Conservation (phyloP, 2,888 invertebrate genomes). For the Melieria omissa region DNA sequence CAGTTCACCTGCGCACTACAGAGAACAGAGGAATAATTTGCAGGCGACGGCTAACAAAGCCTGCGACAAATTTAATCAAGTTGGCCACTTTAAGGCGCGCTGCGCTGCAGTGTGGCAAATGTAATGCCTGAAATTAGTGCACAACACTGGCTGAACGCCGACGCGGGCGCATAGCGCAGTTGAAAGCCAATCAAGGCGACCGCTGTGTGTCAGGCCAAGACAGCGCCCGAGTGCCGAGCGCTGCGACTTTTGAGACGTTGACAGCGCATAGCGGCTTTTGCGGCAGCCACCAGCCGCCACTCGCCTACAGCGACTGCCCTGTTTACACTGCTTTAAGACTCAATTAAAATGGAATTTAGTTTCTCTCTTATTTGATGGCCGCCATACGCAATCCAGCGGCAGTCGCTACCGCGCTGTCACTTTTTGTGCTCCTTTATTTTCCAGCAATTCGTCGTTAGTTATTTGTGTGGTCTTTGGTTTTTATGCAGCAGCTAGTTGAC, state of each 20-base stretch:
- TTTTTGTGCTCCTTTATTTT: too few species aligned
- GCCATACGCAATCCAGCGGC: background rate
- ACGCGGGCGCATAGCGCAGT: too few species aligned
- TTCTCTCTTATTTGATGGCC: conserved; percentile 35
- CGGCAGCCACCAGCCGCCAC: background rate
- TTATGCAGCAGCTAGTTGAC: background rate
- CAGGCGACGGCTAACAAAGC: too few species aligned
- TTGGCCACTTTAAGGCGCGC: too few species aligned
- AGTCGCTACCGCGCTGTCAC: background rate
- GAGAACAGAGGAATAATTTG: too few species aligned
- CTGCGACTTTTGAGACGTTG: conserved; percentile 21
- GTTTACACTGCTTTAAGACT: conserved; percentile 50
- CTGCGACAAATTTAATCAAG: too few species aligned
- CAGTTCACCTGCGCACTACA: too few species aligned
- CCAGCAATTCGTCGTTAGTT: too few species aligned
- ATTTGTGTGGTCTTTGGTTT: background rate
- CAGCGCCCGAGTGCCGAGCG: background rate
- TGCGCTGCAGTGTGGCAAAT: too few species aligned
- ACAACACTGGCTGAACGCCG: too few species aligned
- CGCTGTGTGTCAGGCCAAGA: background rate
- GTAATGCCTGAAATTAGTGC: too few species aligned
- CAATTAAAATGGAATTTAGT: conserved; percentile 63
- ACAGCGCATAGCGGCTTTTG: background rate
- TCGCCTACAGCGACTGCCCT: conserved; percentile 23
- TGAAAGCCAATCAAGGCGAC: too few species aligned